Evolutionary conservation across 2,888 invertebrate genomes (phyloP), one percentile per base, ranked within the genome.

Genomic region (Lutraria lutraria): DNA sequence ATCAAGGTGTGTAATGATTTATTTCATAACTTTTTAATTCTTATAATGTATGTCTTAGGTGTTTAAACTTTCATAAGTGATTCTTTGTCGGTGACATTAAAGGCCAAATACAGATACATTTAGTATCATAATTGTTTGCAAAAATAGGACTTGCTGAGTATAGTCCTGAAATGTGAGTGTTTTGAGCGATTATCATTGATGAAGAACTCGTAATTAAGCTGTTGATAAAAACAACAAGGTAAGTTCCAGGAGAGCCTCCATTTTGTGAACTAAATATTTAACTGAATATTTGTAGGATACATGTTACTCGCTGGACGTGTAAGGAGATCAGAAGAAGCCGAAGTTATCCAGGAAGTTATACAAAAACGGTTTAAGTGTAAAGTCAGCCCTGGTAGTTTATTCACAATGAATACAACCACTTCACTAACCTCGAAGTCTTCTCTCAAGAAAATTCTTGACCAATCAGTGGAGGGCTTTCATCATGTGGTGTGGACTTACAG

Each of bases 401-500:
- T 98, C 95, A 98, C 92, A 16, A 81, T 95, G 82, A 94, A 95
- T 91, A 95, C 96, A 1, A 94, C 96, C 31, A 98, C 98, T 0
- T 99, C 99, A 0, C 96, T 97, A 0, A 98, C 98, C 0, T 98
- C 99, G 0, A 92, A 87, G 13, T 85, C 91, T 31, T 85, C 94
- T 60, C 89, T 96, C 84, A 90, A 94, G 79, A 68, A 89, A 63
- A 90, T 95, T 16, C 92, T 93, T 4, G 82, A 89, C 76, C 93
- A 94, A 83, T 92, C 94, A 68, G 91, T 92, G 54, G 91, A 87
- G 12, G 97, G 97, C 56, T 98, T 98, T 95, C 97, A 97, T 8
- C 98, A 99, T 95, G 97, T 99, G 31, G 99, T 99, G 0, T 99
- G 99, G 99, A 99, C 99, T 0, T 98, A 97, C 93, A 98, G 98